Evolutionary conservation across 2,113 vertebrate species (phyloP).

Genomic region (Hepsetus odoe): DNA sequence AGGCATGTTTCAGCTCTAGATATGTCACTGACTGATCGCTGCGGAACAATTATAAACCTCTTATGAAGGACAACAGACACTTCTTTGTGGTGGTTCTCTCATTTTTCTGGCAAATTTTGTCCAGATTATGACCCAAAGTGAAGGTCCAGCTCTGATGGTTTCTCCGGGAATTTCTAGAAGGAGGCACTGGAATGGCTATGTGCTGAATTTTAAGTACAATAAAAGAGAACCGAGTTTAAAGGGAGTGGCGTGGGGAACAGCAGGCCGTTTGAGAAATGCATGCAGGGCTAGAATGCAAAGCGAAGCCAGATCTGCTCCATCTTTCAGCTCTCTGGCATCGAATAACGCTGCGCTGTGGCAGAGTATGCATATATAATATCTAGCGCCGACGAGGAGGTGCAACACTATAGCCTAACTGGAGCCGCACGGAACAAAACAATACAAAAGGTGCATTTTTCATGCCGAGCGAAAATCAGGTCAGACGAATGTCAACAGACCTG

Average conservation of each 20-base stretch:
- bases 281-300: slow-evolving; percentile 28
- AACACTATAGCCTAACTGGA: slow-evolving; percentile 38
- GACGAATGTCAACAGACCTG: slow-evolving; percentile 17
- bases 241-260: neutral
- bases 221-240: neutral
- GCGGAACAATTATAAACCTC: too few relatives aligned
- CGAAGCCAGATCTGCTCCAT: slow-evolving; percentile 40
- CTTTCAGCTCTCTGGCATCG: slow-evolving; percentile 45
- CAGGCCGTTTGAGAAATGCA: slow-evolving; percentile 35
- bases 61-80: too few relatives aligned
- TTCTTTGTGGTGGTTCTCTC: too few relatives aligned
- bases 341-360: slow-evolving; percentile 31
- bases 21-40: too few relatives aligned
- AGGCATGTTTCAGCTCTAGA: too few relatives aligned
- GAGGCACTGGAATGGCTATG: too few relatives aligned
- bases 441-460: slow-evolving; percentile 37
- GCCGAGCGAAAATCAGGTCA: neutral
- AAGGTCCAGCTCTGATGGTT: too few relatives aligned
- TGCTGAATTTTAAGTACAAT: too few relatives aligned
- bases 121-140: too few relatives aligned
- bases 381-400: neutral
- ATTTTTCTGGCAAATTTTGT: too few relatives aligned
- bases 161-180: too few relatives aligned
- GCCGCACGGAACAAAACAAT: slow-evolving; percentile 11
- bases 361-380: slow-evolving; percentile 30